These are phyloP conservation scores for Drosophila parthenogenetica DNA, from an alignment of 2,888 invertebrate genomes.

Conservation along the genomic window DNA sequence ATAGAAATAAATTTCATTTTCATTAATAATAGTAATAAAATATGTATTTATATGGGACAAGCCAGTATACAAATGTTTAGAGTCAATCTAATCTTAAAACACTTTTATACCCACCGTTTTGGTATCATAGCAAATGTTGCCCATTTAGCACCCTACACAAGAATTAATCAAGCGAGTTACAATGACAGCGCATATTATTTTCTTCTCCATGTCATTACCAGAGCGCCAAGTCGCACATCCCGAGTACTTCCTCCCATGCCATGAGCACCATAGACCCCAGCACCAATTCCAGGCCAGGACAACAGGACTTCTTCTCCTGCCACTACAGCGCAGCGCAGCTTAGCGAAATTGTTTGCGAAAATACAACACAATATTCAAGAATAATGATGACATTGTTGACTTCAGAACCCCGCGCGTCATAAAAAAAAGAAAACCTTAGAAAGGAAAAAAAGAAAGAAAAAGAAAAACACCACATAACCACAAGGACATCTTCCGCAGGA, in stretches of 20 bases:
- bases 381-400: conserved; percentile 83
- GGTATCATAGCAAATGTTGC: conserved; percentile 5
- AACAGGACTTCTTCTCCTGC: conserved; percentile 5
- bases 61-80: no score
- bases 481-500: conserved; percentile 80
- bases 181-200: conserved; percentile 81
- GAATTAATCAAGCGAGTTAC: conserved; percentile 82
- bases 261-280: background rate
- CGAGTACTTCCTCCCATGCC: conserved; percentile 8
- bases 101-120: no score
- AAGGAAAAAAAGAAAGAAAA: conserved; percentile 16
- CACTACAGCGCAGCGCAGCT: conserved; percentile 58
- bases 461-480: conserved; percentile 61
- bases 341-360: conserved; percentile 82
- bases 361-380: conserved; percentile 82
- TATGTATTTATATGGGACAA: no score
- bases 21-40: no score
- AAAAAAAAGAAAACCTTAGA: conserved; percentile 47
- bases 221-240: conserved; percentile 51
- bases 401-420: conserved; percentile 66
- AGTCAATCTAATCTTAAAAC: no score
- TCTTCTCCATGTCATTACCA: conserved; percentile 71
- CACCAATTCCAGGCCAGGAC: background rate
- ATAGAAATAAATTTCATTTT: no score
- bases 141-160: conserved; percentile 52